A percentile compares a stretch with the other conserved stretches of the same genome.
These are phyloP conservation scores for Gobiocypris rarus DNA, from an alignment of 2,113 vertebrate genomes.

Conservation along the genomic window DNA sequence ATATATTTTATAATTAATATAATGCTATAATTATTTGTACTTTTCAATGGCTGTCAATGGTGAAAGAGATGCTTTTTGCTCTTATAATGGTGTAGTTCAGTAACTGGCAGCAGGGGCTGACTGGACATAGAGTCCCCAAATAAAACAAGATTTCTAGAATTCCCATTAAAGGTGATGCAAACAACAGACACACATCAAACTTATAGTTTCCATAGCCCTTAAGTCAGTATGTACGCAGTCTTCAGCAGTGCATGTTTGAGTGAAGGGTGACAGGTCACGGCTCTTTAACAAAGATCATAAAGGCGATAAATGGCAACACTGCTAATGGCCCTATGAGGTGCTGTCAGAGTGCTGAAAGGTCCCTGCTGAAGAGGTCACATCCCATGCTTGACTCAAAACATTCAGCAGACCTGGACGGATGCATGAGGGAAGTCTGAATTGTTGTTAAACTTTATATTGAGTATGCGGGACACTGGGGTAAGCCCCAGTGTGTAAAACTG, in stretches of 20 bases:
- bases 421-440: background rate
- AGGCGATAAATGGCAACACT: background rate
- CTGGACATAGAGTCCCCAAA: background rate
- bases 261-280: constrained; percentile 6
- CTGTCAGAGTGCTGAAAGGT: constrained; percentile 3
- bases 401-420: background rate
- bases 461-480: background rate
- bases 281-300: background rate
- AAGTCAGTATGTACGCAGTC: background rate
- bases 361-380: background rate
- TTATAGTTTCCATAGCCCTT: background rate
- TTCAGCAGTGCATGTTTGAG: background rate
- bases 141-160: background rate
- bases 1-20: no score
- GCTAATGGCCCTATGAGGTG: background rate
- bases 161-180: no score
- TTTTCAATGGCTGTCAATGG: no score
- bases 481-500: background rate
- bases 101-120: no score
- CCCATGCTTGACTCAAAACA: background rate
- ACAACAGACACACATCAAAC: background rate
- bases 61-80: background rate
- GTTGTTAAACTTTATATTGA: background rate
- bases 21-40: no score
- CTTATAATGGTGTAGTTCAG: background rate